Evolutionary conservation across 2,888 invertebrate species (phyloP).

Genomic region (Dynastes hyllus): DNA sequence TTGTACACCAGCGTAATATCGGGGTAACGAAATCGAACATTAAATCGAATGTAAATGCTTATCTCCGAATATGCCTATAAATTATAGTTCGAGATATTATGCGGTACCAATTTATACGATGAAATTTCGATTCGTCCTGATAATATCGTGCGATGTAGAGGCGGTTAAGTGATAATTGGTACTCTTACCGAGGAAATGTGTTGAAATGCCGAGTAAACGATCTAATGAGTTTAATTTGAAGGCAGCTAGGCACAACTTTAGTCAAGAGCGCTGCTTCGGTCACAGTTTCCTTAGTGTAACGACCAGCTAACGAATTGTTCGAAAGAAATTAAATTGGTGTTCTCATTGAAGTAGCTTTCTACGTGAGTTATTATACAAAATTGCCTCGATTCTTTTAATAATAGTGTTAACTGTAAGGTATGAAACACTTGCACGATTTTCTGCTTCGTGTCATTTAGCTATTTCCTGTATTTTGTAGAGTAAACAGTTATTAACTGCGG

Average conservation of each 20-base stretch:
- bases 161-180: slow-evolving; percentile 7
- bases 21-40: slow-evolving; percentile 1
- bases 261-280: not conserved
- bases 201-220: slow-evolving; percentile 2
- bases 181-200: not conserved
- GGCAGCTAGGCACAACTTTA: not conserved
- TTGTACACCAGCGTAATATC: not conserved
- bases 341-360: not conserved
- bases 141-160: slow-evolving; percentile 5
- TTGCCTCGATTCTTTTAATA: no score
- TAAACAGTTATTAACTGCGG: no score
- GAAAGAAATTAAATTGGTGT: not conserved
- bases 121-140: slow-evolving; percentile 2
- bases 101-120: not conserved
- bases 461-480: no score
- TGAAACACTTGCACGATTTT: no score
- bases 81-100: not conserved
- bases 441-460: no score
- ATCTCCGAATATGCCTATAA: not conserved
- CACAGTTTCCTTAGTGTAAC: not conserved
- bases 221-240: slow-evolving; percentile 12
- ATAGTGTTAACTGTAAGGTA: no score
- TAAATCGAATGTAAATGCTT: slow-evolving; percentile 4
- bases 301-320: not conserved
- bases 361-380: no score